Conservation (phyloP, 2,797 vertebrate species). For the Saguinus oedipus region DNA sequence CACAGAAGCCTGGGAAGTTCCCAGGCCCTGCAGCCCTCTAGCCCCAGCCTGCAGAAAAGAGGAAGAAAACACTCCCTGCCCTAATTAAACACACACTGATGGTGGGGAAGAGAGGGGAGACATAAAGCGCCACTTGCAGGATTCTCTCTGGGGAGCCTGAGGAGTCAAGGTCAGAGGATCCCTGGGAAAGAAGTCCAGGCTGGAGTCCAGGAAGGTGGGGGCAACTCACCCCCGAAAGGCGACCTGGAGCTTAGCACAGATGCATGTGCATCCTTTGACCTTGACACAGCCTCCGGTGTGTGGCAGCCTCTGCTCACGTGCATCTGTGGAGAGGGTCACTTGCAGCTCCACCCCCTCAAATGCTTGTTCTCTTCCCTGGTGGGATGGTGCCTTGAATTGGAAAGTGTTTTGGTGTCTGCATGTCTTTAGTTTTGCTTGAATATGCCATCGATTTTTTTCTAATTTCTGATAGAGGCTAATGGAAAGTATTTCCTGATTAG, state of each 20-base stretch:
- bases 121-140: accelerated
- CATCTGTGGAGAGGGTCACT: not conserved
- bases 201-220: not conserved
- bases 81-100: not conserved
- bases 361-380: not conserved
- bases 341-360: not conserved
- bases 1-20: not conserved
- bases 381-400: not conserved
- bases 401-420: not conserved
- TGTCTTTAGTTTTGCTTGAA: not conserved
- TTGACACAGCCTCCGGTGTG: not conserved
- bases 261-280: not conserved
- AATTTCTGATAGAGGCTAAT: not conserved
- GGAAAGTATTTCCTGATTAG: not conserved
- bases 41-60: not conserved
- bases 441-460: not conserved
- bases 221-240: not conserved
- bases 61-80: not conserved
- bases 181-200: not conserved
- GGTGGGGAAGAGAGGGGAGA: not conserved
- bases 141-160: not conserved
- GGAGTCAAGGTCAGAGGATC: not conserved
- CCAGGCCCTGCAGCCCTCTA: not conserved
- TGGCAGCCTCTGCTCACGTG: not conserved
- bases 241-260: too few relatives aligned